Evolutionary conservation across 2,888 invertebrate species (phyloP).

Genomic region (Drosophila basisetae): DNA sequence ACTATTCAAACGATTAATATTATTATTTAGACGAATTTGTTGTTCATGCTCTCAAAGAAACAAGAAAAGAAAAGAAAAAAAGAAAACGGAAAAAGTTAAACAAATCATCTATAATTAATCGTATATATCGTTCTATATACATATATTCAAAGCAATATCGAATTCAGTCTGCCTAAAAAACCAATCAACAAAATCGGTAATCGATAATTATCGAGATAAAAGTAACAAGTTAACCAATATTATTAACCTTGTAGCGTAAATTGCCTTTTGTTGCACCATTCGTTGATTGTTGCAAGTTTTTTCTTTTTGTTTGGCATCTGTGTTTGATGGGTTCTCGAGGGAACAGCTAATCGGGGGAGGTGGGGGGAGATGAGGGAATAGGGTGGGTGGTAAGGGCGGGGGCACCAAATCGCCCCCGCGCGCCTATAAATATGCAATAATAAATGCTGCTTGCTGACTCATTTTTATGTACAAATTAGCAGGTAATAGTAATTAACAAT

Average conservation of each 20-base stretch:
- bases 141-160: constrained; percentile 11
- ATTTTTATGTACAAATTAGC: constrained; percentile 78
- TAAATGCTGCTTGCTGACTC: constrained; percentile 73
- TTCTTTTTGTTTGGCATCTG: constrained; percentile 13
- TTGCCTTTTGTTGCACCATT: constrained; percentile 61
- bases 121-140: constrained; percentile 15
- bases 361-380: too few relatives aligned
- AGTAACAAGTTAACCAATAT: constrained; percentile 36
- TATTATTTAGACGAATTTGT: constrained; percentile 70
- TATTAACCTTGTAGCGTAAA: constrained; percentile 50
- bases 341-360: neutral
- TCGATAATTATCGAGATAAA: constrained; percentile 2
- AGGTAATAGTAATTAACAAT: constrained; percentile 61
- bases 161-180: constrained; percentile 32
- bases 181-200: neutral
- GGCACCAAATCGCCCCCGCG: constrained; percentile 3
- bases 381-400: neutral
- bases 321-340: constrained; percentile 8
- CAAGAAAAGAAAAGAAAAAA: constrained; percentile 4
- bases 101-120: constrained; percentile 22
- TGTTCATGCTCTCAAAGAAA: constrained; percentile 52
- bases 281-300: constrained; percentile 37
- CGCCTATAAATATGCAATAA: constrained; percentile 57
- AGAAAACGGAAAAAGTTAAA: neutral
- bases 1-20: constrained; percentile 26